Evolutionary conservation across 2,888 invertebrate genomes (phyloP).

Genomic region (Dasypogon diadema): DNA sequence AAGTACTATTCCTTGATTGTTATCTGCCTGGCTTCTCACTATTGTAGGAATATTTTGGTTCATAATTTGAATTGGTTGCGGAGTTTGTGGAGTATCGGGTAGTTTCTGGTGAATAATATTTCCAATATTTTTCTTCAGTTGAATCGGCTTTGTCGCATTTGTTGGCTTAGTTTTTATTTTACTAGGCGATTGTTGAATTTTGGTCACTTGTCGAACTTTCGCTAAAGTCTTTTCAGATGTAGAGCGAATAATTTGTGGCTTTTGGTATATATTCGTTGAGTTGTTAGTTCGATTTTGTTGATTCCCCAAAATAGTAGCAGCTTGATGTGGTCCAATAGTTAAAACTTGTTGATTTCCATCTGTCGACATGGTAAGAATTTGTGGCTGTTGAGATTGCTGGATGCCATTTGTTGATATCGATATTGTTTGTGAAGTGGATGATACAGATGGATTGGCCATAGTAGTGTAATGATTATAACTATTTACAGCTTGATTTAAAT

Average conservation of each 20-base stretch:
- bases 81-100: constrained; percentile 64
- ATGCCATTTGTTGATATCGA: constrained; percentile 50
- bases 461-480: constrained; percentile 24
- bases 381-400: constrained; percentile 57
- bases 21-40: constrained; percentile 63
- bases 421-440: constrained; percentile 40
- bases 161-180: constrained; percentile 56
- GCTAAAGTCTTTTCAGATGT: constrained; percentile 70
- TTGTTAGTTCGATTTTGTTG: constrained; percentile 71
- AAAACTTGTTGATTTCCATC: constrained; percentile 54
- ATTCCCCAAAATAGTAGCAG: constrained; percentile 59
- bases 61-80: constrained; percentile 65
- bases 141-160: constrained; percentile 61
- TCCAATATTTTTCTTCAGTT: constrained; percentile 57
- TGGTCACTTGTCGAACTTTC: constrained; percentile 69
- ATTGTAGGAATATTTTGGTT: constrained; percentile 66
- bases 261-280: constrained; percentile 69
- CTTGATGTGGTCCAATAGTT: constrained; percentile 54
- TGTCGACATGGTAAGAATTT: constrained; percentile 59
- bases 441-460: constrained; percentile 31
- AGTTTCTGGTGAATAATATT: constrained; percentile 67
- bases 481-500: constrained; percentile 44
- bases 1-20: constrained; percentile 59
- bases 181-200: constrained; percentile 55
- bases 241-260: constrained; percentile 70